A percentile compares a stretch with the other conserved stretches of the same genome.
Conservation (phyloP, 1,140 invertebrate genomes). For the Nasonia vitripennis region DNA sequence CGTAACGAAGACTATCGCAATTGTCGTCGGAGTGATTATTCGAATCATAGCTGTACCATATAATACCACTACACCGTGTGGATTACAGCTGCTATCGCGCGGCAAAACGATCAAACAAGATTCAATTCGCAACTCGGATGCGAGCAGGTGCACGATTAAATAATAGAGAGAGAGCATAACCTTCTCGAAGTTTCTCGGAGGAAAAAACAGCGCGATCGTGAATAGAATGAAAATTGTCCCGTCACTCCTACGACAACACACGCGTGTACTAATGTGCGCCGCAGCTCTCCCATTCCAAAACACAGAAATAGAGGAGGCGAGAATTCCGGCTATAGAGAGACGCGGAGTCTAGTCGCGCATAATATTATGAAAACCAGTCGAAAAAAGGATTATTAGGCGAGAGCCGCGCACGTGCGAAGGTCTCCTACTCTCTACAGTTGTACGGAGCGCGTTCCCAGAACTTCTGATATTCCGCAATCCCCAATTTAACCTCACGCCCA, state of each 20-base stretch:
- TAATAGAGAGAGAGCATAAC: neutral
- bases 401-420: constrained; percentile 18
- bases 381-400: neutral
- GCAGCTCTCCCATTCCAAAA: neutral
- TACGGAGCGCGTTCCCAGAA: constrained; percentile 16
- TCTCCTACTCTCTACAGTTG: neutral
- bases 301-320: neutral
- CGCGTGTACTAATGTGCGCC: neutral
- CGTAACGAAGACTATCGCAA: too few relatives aligned
- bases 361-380: neutral
- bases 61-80: too few relatives aligned
- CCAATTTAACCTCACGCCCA: constrained; percentile 41
- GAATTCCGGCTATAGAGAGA: neutral
- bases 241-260: neutral
- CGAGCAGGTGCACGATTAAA: neutral
- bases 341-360: neutral
- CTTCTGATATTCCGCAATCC: constrained; percentile 39
- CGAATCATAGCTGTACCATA: too few relatives aligned
- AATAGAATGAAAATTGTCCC: neutral
- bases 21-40: too few relatives aligned
- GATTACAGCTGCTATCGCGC: neutral
- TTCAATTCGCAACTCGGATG: neutral
- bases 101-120: neutral
- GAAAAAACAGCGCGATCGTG: neutral
- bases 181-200: neutral